Conservation (phyloP, 2,797 vertebrate genomes). For the Falco columbarius region DNA sequence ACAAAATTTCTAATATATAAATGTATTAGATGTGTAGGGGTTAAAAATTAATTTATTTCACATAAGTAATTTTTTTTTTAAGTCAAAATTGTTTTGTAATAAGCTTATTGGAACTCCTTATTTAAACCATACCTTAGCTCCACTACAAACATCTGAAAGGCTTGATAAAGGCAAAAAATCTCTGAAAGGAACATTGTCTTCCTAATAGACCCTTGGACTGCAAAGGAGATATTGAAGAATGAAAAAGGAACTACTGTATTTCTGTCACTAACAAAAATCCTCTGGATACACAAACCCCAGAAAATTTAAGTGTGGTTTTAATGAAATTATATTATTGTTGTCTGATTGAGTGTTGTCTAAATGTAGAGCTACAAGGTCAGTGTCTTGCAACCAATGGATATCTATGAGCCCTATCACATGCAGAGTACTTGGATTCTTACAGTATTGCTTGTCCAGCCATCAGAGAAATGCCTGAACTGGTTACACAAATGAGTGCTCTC, state of each 20-base stretch:
- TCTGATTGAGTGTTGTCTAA: background rate
- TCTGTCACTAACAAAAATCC: background rate
- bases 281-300: fast-evolving
- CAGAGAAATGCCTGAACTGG: background rate
- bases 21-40: background rate
- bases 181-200: background rate
- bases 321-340: background rate
- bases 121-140: slow-evolving; percentile 52
- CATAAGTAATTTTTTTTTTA: background rate
- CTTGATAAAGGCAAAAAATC: slow-evolving; percentile 40
- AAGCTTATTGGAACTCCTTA: background rate
- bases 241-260: background rate
- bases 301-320: background rate
- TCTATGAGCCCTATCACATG: background rate
- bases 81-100: background rate
- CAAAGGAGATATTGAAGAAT: background rate
- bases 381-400: background rate
- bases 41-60: background rate
- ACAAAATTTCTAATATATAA: background rate
- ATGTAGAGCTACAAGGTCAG: background rate
- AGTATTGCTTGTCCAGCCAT: background rate
- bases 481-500: background rate
- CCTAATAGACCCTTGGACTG: background rate
- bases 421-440: background rate
- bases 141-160: slow-evolving; percentile 38